phyloP scores from a whole-genome alignment of 2,797 vertebrate genomes.

The Cossypha dichroa region DNA sequence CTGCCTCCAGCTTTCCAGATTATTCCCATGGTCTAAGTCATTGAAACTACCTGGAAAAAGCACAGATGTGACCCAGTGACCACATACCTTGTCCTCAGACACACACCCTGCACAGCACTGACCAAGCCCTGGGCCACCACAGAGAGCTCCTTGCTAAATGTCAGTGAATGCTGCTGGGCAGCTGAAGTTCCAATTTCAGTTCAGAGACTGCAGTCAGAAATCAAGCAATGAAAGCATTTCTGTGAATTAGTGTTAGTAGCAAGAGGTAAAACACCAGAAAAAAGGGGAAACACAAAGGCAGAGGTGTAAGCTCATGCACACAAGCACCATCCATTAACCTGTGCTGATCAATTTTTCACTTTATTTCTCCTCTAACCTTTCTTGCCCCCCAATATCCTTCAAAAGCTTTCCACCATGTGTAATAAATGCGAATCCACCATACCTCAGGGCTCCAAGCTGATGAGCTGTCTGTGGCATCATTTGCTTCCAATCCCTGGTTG shows the following conservation, averaged over 20 bases:
- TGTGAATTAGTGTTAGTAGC: not conserved
- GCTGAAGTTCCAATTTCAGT: not conserved
- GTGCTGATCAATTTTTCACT: not conserved
- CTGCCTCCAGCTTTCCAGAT: not conserved
- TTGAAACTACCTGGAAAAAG: not conserved
- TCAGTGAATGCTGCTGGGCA: not conserved
- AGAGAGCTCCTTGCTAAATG: not conserved
- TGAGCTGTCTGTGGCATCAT: conserved; percentile 83
- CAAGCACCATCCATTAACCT: not conserved
- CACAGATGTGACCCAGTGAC: not conserved
- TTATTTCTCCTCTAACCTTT: not conserved
- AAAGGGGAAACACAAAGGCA: not conserved
- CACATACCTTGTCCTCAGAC: not conserved
- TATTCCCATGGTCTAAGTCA: not conserved
- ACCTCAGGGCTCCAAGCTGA: conserved; percentile 90
- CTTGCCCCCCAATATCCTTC: not conserved
- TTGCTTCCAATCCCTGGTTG: conserved; percentile 75
- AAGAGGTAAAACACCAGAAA: not conserved
- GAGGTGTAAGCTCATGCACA: not conserved
- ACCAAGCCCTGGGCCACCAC: not conserved
- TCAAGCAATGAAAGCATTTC: not conserved
- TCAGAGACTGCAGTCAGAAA: not conserved
- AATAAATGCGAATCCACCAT: conserved; percentile 26
- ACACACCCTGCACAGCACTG: not conserved
- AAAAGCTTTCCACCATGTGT: not conserved